A percentile compares a stretch with the other conserved stretches of the same genome.
phyloP scores from a whole-genome alignment of 2,113 vertebrate genomes.

The Labrus mixtus region DNA sequence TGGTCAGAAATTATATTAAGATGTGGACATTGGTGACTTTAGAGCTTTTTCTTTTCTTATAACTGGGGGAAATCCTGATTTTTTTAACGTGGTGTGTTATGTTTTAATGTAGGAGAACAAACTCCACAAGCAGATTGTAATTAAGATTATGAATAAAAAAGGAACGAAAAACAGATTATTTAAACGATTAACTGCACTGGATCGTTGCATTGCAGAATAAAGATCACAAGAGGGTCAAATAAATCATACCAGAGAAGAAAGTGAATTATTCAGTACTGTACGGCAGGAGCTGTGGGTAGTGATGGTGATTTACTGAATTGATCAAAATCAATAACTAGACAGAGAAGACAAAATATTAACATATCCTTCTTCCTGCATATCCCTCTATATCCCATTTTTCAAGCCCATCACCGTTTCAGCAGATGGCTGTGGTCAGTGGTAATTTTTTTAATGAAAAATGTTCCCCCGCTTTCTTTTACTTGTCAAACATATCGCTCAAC shows the following conservation, averaged over 20 bases:
- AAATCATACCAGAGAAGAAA: no score
- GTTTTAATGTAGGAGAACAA: background rate
- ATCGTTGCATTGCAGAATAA: constrained; percentile 8
- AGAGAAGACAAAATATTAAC: no score
- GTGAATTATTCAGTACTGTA: background rate
- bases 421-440: no score
- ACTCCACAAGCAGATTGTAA: background rate
- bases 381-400: no score
- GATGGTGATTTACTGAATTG: background rate
- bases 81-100: background rate
- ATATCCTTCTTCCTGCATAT: no score
- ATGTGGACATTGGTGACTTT: background rate
- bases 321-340: no score
- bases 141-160: background rate
- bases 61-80: constrained; percentile 18
- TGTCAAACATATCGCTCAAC: no score
- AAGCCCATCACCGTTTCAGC: no score
- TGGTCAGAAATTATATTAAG: background rate
- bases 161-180: background rate
- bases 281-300: no score
- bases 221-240: background rate
- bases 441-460: no score
- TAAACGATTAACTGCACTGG: background rate
- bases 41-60: background rate
- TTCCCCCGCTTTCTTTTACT: no score